Evolutionary conservation across 1,140 invertebrate species (phyloP).

Genomic region (Diorhabda sublineata): DNA sequence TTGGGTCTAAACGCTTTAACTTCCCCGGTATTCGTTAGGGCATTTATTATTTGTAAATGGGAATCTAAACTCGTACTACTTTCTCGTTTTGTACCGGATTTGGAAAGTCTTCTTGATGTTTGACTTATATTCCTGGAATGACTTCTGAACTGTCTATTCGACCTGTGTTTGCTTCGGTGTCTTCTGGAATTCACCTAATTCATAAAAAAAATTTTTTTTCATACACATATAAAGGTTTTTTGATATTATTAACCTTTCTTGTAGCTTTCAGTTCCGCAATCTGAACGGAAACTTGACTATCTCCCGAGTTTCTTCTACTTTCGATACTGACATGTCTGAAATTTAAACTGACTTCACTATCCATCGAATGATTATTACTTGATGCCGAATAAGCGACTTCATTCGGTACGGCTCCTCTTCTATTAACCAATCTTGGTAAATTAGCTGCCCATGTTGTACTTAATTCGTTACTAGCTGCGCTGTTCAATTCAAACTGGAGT

Average conservation of each 20-base stretch:
- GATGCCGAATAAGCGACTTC: constrained; percentile 56
- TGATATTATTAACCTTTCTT: constrained; percentile 43
- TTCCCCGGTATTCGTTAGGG: constrained; percentile 49
- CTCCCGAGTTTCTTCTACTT: constrained; percentile 75
- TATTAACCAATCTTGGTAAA: constrained; percentile 76
- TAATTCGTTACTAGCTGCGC: constrained; percentile 68
- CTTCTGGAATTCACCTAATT: constrained; percentile 34
- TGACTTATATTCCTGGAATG: constrained; percentile 29
- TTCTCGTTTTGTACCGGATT: constrained; percentile 56
- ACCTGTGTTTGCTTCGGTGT: constrained; percentile 20
- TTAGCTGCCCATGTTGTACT: constrained; percentile 85
- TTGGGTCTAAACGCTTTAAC: constrained; percentile 49
- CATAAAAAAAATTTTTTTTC: neutral
- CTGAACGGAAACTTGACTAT: constrained; percentile 80
- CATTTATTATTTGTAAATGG: constrained; percentile 59
- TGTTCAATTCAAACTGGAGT: constrained; percentile 79
- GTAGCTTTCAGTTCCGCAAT: constrained; percentile 76
- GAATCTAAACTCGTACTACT: constrained; percentile 77
- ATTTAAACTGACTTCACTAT: constrained; percentile 79
- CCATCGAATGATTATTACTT: constrained; percentile 57
- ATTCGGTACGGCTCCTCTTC: constrained; percentile 71
- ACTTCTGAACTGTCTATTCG: constrained; percentile 31
- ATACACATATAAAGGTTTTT: neutral
- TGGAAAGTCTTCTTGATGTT: constrained; percentile 45
- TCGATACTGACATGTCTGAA: constrained; percentile 75